These are phyloP conservation scores for Pongo pygmaeus DNA, from an alignment of 2,113 vertebrate genomes.

Conservation along the genomic window DNA sequence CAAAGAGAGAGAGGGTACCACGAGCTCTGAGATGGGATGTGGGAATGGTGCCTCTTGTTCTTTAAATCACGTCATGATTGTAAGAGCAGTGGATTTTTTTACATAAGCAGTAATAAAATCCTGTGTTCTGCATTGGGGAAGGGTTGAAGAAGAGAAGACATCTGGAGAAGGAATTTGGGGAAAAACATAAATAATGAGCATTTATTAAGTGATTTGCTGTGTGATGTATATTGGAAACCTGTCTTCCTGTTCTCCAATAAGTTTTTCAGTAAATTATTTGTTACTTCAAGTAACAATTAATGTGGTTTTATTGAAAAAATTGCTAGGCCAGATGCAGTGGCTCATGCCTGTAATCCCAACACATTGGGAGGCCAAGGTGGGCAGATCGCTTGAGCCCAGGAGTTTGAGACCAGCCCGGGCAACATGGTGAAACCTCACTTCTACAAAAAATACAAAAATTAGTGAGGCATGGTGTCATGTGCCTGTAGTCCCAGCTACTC, in stretches of 20 bases:
- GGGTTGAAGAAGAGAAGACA: not conserved
- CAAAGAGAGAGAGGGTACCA: not conserved
- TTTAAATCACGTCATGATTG: not conserved
- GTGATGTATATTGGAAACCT: not conserved
- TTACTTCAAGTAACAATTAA: not conserved
- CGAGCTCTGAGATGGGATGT: not conserved
- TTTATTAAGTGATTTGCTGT: not conserved
- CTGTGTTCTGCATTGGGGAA: not conserved
- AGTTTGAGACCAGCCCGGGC: no score
- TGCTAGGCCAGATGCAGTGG: no score
- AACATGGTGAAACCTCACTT: no score
- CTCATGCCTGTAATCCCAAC: no score
- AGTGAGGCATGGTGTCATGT: no score
- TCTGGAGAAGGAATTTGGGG: not conserved
- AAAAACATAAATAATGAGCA: not conserved
- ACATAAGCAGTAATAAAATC: not conserved
- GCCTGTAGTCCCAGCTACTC: no score
- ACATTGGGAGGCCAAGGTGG: no score
- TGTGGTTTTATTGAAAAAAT: not conserved
- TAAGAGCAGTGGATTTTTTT: not conserved
- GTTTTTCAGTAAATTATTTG: constrained; percentile 28
- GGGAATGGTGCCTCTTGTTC: not conserved
- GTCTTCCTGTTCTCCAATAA: not conserved
- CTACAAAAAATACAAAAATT: no score
- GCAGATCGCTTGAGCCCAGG: no score